Conservation (phyloP, 2,113 vertebrate genomes). For the Platichthys flesus region DNA sequence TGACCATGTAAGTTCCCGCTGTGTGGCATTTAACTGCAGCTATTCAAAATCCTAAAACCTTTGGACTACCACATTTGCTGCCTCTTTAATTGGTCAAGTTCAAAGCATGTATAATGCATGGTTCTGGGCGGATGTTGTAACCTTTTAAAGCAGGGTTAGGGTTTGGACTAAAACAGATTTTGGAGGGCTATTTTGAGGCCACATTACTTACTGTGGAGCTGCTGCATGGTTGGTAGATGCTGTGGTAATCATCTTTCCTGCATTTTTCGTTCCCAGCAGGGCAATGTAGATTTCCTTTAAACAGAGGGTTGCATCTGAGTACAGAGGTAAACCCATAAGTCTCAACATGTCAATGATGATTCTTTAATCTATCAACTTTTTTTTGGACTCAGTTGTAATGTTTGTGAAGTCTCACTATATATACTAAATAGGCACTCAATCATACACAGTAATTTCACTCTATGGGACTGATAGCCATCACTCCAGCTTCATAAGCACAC, state of each 20-base stretch:
- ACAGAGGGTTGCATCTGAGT: not conserved
- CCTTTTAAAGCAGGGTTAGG: not conserved
- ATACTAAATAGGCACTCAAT: too few relatives aligned
- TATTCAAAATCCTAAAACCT: slow-evolving; percentile 1
- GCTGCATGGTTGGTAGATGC: not conserved
- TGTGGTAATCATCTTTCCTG: not conserved
- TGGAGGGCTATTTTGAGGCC: not conserved
- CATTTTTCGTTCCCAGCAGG: not conserved
- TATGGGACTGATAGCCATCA: too few relatives aligned
- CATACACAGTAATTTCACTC: too few relatives aligned
- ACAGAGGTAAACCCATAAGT: not conserved
- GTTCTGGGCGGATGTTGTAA: not conserved
- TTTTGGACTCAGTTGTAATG: too few relatives aligned
- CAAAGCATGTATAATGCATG: not conserved
- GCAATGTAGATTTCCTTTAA: not conserved
- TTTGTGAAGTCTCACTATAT: too few relatives aligned
- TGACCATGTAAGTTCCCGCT: not conserved
- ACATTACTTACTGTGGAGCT: not conserved
- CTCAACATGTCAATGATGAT: too few relatives aligned
- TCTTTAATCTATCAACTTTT: not conserved
- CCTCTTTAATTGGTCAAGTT: not conserved
- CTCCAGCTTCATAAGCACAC: too few relatives aligned
- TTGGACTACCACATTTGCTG: not conserved
- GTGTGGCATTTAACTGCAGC: not conserved
- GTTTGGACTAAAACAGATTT: not conserved